Conservation (phyloP, 2,888 invertebrate genomes). For the Lasioglossum malachurum region DNA sequence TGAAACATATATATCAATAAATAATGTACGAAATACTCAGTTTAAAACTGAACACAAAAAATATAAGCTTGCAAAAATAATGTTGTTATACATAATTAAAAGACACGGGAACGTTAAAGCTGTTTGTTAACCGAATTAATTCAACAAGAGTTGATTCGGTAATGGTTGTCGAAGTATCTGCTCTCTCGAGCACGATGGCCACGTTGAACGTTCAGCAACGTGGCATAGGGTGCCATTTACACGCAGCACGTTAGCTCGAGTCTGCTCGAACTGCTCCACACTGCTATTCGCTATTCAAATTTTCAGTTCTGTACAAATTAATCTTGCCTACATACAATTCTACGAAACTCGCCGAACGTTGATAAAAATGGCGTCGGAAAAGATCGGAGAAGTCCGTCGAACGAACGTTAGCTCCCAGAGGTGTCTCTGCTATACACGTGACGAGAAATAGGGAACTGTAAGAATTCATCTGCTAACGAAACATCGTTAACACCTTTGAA, state of each 20-base stretch:
- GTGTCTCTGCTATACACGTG: background rate
- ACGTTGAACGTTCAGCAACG: slow-evolving; percentile 19
- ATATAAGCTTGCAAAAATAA: too few species aligned
- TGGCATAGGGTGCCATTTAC: slow-evolving; percentile 49
- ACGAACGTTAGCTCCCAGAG: background rate
- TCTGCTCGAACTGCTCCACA: slow-evolving; percentile 60
- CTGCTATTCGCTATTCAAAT: slow-evolving; percentile 37
- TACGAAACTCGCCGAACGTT: background rate
- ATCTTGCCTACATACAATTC: background rate
- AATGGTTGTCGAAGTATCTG: background rate
- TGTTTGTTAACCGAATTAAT: background rate
- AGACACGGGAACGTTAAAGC: background rate
- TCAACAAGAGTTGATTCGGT: background rate
- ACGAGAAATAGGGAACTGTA: background rate
- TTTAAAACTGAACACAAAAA: too few species aligned
- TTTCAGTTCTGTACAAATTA: background rate
- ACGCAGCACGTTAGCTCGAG: slow-evolving; percentile 54
- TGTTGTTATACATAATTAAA: background rate
- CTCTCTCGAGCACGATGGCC: background rate
- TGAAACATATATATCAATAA: too few species aligned
- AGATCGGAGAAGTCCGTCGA: background rate
- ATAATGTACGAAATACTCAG: too few species aligned
- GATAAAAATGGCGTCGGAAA: background rate
- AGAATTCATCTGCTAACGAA: too few species aligned
- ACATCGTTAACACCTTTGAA: too few species aligned